Conservation (phyloP, 53 echinoderm and acorn worm species). For the Arbacia lixula region DNA sequence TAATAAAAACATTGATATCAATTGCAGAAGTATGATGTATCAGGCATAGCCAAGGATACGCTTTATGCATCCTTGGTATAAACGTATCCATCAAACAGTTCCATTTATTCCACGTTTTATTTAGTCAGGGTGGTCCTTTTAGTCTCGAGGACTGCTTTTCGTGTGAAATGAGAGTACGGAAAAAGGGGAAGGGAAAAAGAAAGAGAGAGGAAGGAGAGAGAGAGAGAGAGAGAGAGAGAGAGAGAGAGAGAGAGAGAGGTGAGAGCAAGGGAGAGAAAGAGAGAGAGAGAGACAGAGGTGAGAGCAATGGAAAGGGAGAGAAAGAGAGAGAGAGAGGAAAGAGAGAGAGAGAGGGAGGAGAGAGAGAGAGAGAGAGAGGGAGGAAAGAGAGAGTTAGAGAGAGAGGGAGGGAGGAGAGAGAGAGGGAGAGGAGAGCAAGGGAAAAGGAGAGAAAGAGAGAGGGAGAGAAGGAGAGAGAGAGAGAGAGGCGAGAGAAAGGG, state of each 20-base stretch:
- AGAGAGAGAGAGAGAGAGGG: not conserved
- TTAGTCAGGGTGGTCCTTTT: no score
- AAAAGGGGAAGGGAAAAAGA: no score
- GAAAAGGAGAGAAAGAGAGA: not conserved
- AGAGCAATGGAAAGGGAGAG: not conserved
- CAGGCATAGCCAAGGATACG: no score
- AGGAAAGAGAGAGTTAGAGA: not conserved
- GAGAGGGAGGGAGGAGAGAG: not conserved
- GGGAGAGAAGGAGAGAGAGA: constrained; percentile 2
- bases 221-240: no score
- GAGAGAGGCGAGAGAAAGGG: not conserved
- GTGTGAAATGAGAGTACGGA: no score
- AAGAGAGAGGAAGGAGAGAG: no score
- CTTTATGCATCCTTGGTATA: no score
- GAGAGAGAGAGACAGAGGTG: not conserved
- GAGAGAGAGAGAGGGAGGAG: not conserved
- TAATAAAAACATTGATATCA: no score
- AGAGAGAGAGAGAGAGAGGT: not conserved
- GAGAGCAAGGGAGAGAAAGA: not conserved
- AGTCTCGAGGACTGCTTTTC: no score
- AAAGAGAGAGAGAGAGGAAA: not conserved
- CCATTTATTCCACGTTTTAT: no score
- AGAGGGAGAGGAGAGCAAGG: not conserved
- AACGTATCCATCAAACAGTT: no score
- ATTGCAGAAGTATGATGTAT: no score